These are phyloP conservation scores for Stenotaenia linearis DNA, from an alignment of 2,888 invertebrate species.

Conservation along the genomic window DNA sequence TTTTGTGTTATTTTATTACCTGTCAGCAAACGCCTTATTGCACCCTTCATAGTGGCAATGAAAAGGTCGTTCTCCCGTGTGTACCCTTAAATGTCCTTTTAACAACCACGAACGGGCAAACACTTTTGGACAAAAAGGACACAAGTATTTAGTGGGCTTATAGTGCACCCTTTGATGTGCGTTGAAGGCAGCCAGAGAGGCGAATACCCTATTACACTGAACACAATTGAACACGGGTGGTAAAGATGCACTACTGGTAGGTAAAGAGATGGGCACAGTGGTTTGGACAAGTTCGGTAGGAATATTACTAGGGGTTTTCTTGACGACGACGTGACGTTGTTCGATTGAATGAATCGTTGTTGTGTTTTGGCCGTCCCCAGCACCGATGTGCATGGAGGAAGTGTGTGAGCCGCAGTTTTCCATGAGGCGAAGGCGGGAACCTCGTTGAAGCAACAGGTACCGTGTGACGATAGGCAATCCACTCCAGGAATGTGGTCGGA, in stretches of 20 bases:
- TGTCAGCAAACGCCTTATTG: conserved; percentile 32
- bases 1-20: too few relatives aligned
- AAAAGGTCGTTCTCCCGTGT: conserved; percentile 31
- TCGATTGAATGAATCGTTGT: background rate
- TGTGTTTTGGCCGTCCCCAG: background rate
- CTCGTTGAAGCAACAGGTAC: conserved; percentile 21
- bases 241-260: background rate
- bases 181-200: conserved; percentile 31
- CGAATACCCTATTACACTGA: conserved; percentile 27
- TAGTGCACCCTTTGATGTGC: conserved; percentile 32
- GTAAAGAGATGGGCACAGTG: background rate
- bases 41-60: conserved; percentile 28
- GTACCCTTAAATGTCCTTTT: conserved; percentile 32
- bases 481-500: conserved; percentile 24
- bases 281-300: conserved; percentile 2
- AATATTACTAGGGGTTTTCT: background rate
- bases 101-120: conserved; percentile 32
- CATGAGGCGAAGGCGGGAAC: conserved; percentile 29
- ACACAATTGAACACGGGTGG: conserved; percentile 27
- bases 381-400: background rate
- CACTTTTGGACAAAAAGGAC: conserved; percentile 31
- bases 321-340: background rate
- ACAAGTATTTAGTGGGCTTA: conserved; percentile 31
- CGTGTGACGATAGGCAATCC: conserved; percentile 28
- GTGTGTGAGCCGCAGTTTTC: background rate